Percentiles rank a stretch among this genome's conserved stretches.
These are phyloP conservation scores for Pelochelys cantorii DNA, from an alignment of 2,797 vertebrate species.

Conservation along the genomic window DNA sequence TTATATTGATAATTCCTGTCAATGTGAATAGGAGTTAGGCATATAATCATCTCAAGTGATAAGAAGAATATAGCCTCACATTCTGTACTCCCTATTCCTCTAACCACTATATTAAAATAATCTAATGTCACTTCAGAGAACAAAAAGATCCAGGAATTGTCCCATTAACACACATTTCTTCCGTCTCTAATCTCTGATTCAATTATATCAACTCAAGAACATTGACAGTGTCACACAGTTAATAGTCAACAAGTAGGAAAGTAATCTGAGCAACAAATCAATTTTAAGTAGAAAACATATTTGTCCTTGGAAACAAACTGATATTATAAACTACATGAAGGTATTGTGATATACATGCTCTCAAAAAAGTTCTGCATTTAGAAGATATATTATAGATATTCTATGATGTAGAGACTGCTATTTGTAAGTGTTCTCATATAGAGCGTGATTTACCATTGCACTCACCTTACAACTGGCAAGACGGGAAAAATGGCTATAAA, in stretches of 20 bases:
- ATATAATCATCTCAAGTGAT: background rate
- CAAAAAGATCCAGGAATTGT: background rate
- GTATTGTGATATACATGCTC: background rate
- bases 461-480: background rate
- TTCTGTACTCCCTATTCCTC: background rate
- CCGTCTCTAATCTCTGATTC: background rate
- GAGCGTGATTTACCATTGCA: background rate
- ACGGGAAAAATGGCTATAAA: background rate
- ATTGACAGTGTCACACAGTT: background rate
- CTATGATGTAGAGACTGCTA: background rate
- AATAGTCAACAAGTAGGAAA: background rate
- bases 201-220: background rate
- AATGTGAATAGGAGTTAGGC: background rate
- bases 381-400: background rate
- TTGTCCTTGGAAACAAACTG: background rate
- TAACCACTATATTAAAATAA: background rate
- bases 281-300: background rate
- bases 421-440: accelerated
- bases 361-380: background rate
- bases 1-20: background rate
- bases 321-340: background rate
- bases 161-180: accelerated
- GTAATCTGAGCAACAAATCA: background rate
- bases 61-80: background rate
- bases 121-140: background rate